Conservation (phyloP, 1,140 invertebrate genomes). For the Dreissena polymorpha region DNA sequence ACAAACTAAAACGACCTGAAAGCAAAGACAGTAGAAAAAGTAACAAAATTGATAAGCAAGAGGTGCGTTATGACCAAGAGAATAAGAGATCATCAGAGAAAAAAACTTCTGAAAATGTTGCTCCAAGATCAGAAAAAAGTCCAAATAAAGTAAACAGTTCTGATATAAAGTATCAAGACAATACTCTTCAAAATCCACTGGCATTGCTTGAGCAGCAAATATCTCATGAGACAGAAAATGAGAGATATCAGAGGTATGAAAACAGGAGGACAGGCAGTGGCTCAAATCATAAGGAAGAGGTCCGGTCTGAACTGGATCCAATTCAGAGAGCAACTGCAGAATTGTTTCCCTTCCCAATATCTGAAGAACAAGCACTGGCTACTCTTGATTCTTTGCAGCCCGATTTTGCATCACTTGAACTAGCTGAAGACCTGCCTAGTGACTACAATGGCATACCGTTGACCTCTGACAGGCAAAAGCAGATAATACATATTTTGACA, state of each 20-base stretch:
- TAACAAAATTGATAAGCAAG: too few relatives aligned
- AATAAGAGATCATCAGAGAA: not conserved
- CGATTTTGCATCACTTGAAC: constrained; percentile 71
- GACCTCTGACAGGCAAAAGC: constrained; percentile 70
- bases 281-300: constrained; percentile 9
- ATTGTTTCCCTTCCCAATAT: constrained; percentile 52
- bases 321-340: constrained; percentile 50
- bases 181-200: constrained; percentile 38
- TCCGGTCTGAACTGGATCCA: constrained; percentile 33
- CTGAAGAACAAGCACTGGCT: constrained; percentile 56
- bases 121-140: not conserved
- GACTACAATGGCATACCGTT: constrained; percentile 71
- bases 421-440: constrained; percentile 66
- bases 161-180: not conserved
- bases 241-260: constrained; percentile 33
- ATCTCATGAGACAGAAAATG: constrained; percentile 27
- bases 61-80: too few relatives aligned
- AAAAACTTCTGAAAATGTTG: constrained; percentile 9
- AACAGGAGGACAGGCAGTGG: not conserved
- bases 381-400: constrained; percentile 65
- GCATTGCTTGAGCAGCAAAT: constrained; percentile 47
- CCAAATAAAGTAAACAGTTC: constrained; percentile 1
- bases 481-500: constrained; percentile 71
- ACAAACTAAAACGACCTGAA: constrained; percentile 14
- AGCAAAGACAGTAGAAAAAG: too few relatives aligned